Evolutionary conservation across 30 jellyfish, hydroid and myxozoan species (phyloP).

Genomic region (Aurelia sp.): DNA sequence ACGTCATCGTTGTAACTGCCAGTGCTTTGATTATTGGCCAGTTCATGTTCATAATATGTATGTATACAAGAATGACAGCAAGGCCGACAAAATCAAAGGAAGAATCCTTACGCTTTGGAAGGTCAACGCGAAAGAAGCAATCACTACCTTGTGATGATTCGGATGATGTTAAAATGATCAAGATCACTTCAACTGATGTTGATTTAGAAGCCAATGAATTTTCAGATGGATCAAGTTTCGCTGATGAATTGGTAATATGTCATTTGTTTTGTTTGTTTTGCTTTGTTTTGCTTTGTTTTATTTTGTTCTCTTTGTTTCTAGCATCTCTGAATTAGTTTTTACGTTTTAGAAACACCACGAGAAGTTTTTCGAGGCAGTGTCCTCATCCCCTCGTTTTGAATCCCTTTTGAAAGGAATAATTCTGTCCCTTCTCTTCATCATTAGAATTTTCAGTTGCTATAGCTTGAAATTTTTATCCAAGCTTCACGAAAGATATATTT

Average conservation of each 20-base stretch:
- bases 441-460: too few species aligned
- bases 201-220: conserved; percentile 13
- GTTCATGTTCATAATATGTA: conserved; percentile 33
- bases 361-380: too few species aligned
- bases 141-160: conserved; percentile 36
- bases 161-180: conserved; percentile 44
- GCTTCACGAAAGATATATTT: too few species aligned
- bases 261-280: too few species aligned
- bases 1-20: conserved; percentile 15
- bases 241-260: conserved; percentile 27
- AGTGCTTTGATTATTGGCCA: conserved; percentile 35
- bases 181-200: conserved; percentile 45
- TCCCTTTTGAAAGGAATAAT: too few species aligned
- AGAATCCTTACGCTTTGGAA: conserved; percentile 18
- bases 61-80: conserved; percentile 3
- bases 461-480: too few species aligned
- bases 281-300: not conserved
- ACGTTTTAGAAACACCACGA: not conserved
- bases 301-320: not conserved
- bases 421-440: too few species aligned
- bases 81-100: not conserved
- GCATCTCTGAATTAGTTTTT: not conserved
- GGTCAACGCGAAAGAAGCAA: not conserved
- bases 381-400: too few species aligned
- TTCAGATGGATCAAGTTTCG: conserved; percentile 33